Evolutionary conservation across 1,140 invertebrate genomes (phyloP), one percentile per base, ranked within the genome.

Genomic region (Listronotus bonariensis): DNA sequence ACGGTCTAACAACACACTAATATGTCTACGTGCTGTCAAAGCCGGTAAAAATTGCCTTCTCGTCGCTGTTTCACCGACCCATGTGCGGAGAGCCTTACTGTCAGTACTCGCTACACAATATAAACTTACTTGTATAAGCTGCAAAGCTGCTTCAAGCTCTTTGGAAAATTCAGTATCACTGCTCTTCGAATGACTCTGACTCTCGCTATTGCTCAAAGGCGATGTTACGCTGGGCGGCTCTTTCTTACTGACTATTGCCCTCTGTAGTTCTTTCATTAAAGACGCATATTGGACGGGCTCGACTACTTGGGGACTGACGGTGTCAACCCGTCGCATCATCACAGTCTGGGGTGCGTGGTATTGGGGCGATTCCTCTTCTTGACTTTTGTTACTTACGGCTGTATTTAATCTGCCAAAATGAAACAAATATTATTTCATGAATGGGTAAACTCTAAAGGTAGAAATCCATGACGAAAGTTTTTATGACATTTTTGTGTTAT

Each of bases 251-350:
- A 71, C 71, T n/a, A 79, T 76, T 6, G 74, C 74, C 52, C 70
- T 73, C 55, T 82, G 76, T 7, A 82, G 66, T 68, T 82, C 81
- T 43, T 79, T 75, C 79, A 82, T 80, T 17, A 82, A 69, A 9
- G 80, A 81, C 0, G 80, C 80, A 65, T 82, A 82, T 58, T 81
- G 81, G 8, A 78, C 76, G 52, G 74, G 72, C 69, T 80, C 71
- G 62, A 65, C n/a, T 54, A 74, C 58, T 59, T 74, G 63, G 4
- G 77, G 74, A 48, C 67, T 76, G 9, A 59, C 61, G 0, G 69
- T 56, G 31, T 76, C 74, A 3, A 68, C 58, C 8, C 67, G 52
- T 12, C 67, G 49, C 61, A 70, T 68, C 49, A 68, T 66, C 31
- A 70, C 67, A 10, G 68, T 60, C 53, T 74, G 71, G 9, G 77